phyloP scores from a whole-genome alignment of 2,797 vertebrate genomes.

The Tamandua tetradactyla region DNA sequence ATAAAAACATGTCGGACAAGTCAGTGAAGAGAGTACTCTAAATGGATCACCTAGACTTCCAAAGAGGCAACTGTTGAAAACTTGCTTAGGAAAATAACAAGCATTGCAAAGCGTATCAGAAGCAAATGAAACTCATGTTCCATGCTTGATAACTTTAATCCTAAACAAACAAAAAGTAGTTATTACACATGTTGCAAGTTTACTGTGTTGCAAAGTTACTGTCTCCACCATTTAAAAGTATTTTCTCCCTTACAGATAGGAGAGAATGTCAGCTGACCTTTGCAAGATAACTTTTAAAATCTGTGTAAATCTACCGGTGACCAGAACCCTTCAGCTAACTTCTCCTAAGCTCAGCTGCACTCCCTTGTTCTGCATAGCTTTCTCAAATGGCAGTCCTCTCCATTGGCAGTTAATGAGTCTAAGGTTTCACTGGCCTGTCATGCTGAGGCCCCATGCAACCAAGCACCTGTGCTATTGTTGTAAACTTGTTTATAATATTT shows the following conservation, averaged over 20 bases:
- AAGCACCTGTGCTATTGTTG: not conserved
- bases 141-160: not conserved
- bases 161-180: not conserved
- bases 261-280: not conserved
- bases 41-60: not conserved
- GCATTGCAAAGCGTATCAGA: not conserved
- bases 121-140: not conserved
- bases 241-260: not conserved
- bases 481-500: constrained; percentile 40
- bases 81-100: not conserved
- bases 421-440: not conserved
- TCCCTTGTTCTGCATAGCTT: too few relatives aligned
- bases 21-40: not conserved
- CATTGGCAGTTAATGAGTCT: not conserved
- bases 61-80: not conserved
- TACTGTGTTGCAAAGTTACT: not conserved
- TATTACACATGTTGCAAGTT: not conserved
- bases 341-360: not conserved
- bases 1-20: not conserved
- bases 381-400: not conserved
- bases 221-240: not conserved
- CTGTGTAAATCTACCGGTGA: not conserved
- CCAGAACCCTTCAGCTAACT: not conserved
- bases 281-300: not conserved
- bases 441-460: not conserved